Base-by-base conservation (phyloP, 2,797 vertebrate genomes). In the Phaenicophaeus curvirostris region DNA sequence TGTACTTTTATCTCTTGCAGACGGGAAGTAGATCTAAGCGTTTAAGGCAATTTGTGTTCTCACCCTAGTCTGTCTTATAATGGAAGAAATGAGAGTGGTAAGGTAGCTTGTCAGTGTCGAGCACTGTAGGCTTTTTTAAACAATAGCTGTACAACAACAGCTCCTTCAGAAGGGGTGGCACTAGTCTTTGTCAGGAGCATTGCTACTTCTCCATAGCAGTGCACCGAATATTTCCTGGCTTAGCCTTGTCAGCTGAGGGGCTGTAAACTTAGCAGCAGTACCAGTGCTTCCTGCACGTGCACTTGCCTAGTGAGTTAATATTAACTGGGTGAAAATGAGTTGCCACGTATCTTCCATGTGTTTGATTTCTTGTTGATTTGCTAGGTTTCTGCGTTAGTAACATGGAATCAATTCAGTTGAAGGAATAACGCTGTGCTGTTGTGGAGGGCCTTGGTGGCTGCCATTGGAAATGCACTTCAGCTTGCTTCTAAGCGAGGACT, bases 1-100 rank as follows among this genome's bases (percentile, higher is more conserved):
- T 91, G 44, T 93, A 30, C 65, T 85, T 94, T 68, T 57, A 74
- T 83, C 89, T 92, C 57, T 79, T 89, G 68, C 57, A 96, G 93
- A 87, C 13, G 0, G 89, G 68, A 83, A 89, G 87, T 87, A 75
- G 80, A 81, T 90, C 51, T 89, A 63, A 92, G 74, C 65, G 35
- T 89, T 89, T 94, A 91, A 89, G 66, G 73, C 76, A 86, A 58
- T 94, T 92, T 87, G 39, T 85, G 82, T 91, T 84, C 90, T 93
- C 33, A 51, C 85, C 42, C 66, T 86, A 13, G 51, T 81, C 59
- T 91, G 77, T 53, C 55, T 84, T 94, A 30, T 4, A 81, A 20
- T 90, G 76, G 54, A 78, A 90, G 79, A 77, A 67, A 74, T 72
- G 41, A 68, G 51, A 14, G 67, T 44, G 27, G 17, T 76, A 55